Percentiles rank a stretch among this genome's conserved stretches.
phyloP scores from a whole-genome alignment of 37 sponge, comb jelly and placozoan species.

The Aplysina aerophoba region DNA sequence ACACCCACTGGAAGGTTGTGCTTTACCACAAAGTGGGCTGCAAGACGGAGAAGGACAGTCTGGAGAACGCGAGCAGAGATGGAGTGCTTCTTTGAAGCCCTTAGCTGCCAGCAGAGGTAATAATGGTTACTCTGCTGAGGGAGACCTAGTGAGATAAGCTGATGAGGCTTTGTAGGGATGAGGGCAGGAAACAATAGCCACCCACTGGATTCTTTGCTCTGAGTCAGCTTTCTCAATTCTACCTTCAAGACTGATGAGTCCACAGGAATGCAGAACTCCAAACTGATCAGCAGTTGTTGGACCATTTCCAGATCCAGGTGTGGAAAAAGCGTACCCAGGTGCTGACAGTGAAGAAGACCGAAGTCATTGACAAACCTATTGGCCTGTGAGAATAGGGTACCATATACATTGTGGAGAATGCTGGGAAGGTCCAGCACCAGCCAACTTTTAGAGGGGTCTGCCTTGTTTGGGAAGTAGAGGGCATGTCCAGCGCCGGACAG shows the following conservation, averaged over 20 bases:
- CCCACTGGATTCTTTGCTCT: no score
- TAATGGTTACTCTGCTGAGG: no score
- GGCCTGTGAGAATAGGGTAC: conserved; percentile 6
- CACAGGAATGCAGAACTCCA: conserved; percentile 26
- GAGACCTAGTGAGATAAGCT: no score
- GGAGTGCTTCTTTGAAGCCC: no score
- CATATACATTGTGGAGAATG: conserved; percentile 27
- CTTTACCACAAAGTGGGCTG: no score
- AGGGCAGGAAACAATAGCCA: no score
- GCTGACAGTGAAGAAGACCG: background rate
- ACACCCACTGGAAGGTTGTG: no score
- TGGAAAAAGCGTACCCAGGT: background rate
- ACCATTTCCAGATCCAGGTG: background rate
- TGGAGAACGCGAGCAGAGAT: no score
- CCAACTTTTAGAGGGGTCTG: background rate
- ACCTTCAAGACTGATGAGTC: background rate
- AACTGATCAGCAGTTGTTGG: conserved; percentile 3
- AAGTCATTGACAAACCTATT: conserved; percentile 9
- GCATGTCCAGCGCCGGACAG: conserved; percentile 16
- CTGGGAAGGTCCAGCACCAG: conserved; percentile 1
- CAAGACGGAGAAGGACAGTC: no score
- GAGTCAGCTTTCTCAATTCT: no score
- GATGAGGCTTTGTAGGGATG: no score
- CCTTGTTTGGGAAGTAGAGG: background rate
- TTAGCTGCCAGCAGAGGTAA: no score